Evolutionary conservation across 2,797 vertebrate species (phyloP).

Genomic region (Cynopterus sphinx): DNA sequence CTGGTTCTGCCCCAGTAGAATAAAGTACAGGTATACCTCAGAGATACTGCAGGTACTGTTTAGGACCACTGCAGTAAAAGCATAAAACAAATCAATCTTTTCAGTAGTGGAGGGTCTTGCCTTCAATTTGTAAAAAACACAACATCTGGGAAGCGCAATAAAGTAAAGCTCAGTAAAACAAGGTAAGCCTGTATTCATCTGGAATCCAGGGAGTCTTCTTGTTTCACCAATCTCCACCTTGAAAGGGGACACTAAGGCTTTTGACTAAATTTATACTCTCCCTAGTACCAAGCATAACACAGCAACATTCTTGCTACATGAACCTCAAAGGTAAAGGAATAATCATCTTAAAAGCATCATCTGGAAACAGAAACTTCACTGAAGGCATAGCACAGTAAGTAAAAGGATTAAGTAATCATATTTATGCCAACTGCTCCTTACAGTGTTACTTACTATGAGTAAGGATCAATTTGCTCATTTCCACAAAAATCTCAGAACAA

Average conservation of each 20-base stretch:
- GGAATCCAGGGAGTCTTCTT: not conserved
- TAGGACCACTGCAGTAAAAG: not conserved
- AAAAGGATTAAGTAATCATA: not conserved
- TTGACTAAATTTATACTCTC: not conserved
- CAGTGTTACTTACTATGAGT: not conserved
- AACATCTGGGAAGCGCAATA: not conserved
- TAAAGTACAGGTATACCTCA: not conserved
- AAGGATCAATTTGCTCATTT: not conserved
- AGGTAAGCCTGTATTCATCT: not conserved
- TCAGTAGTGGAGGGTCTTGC: not conserved
- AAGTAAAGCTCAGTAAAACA: not conserved
- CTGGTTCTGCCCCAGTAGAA: not conserved
- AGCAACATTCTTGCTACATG: not conserved
- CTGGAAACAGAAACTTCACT: not conserved
- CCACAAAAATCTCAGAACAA: not conserved
- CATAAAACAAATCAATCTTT: not conserved
- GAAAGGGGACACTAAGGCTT: not conserved
- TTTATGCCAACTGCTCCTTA: not conserved
- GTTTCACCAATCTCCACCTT: not conserved
- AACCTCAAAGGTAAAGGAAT: not conserved
- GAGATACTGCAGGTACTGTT: not conserved
- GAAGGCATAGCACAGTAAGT: not conserved
- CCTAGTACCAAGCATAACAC: not conserved
- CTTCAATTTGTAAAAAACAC: not conserved
- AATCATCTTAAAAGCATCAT: conserved; percentile 18